These are phyloP conservation scores for Ctenopoma multispine DNA, from an alignment of 2,797 vertebrate genomes.

Conservation along the genomic window DNA sequence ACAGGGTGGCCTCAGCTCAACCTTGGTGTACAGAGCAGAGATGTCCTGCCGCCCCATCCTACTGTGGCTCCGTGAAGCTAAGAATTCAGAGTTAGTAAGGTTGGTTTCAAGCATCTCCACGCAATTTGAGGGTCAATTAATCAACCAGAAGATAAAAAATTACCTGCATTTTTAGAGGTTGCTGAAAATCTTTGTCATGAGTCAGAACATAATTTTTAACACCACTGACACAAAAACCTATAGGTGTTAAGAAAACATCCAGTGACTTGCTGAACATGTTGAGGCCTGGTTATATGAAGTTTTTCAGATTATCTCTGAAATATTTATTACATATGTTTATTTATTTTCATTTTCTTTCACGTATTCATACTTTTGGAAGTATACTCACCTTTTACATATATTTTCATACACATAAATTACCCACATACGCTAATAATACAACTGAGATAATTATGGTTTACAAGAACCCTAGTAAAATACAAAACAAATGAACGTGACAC, in stretches of 20 bases:
- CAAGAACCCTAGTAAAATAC: neutral
- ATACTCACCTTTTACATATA: too few species aligned
- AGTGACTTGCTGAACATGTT: too few species aligned
- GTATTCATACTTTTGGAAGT: too few species aligned
- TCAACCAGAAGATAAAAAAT: neutral
- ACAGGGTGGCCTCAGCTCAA: slow-evolving; percentile 66
- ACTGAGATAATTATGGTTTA: neutral
- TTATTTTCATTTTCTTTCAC: too few species aligned
- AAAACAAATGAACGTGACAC: neutral
- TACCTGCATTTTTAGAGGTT: neutral
- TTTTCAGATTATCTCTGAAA: too few species aligned
- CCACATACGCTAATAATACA: too few species aligned
- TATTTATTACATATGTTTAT: too few species aligned
- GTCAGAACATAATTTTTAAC: neutral
- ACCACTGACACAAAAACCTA: neutral
- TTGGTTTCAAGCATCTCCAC: neutral
- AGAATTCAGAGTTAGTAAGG: slow-evolving; percentile 6
- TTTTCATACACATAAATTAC: too few species aligned
- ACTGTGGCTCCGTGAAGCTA: slow-evolving; percentile 74
- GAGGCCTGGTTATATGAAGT: too few species aligned
- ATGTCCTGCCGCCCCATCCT: slow-evolving; percentile 67
- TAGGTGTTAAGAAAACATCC: too few species aligned
- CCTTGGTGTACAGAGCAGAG: slow-evolving; percentile 75
- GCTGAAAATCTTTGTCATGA: neutral
- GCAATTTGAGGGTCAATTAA: slow-evolving; percentile 3